A percentile compares a stretch with the other conserved stretches of the same genome.
Conservation (phyloP, 2,113 vertebrate genomes). For the Grammomys dolichurus region DNA sequence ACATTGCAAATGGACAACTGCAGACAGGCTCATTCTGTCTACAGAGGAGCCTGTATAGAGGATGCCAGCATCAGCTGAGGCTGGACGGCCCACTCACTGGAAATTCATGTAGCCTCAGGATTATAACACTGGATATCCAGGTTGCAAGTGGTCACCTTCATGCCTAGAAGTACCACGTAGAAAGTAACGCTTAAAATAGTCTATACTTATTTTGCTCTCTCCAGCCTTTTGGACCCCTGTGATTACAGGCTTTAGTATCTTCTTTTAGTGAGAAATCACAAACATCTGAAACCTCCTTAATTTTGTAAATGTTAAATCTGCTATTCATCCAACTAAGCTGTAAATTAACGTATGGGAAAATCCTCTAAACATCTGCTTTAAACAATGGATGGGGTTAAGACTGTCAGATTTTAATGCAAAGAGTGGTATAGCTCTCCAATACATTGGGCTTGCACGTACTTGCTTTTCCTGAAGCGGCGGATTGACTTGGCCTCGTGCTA, state of each 20-base stretch:
- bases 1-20: not conserved
- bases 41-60: not conserved
- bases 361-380: slow-evolving; percentile 76
- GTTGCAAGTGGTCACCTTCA: not conserved
- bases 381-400: slow-evolving; percentile 69
- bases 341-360: slow-evolving; percentile 72
- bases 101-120: not conserved
- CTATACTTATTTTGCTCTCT: not conserved
- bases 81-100: not conserved
- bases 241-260: slow-evolving; percentile 36
- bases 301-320: slow-evolving; percentile 71
- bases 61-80: not conserved
- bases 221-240: not conserved
- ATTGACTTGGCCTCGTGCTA: slow-evolving; percentile 70
- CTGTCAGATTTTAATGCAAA: slow-evolving; percentile 73
- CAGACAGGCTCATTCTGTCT: not conserved
- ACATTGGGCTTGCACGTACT: slow-evolving; percentile 61
- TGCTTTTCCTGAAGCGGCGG: slow-evolving; percentile 67
- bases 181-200: not conserved
- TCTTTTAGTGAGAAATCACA: slow-evolving; percentile 62
- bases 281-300: slow-evolving; percentile 65
- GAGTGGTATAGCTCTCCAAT: slow-evolving; percentile 67
- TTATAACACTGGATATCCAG: slow-evolving; percentile 23
- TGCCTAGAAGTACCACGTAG: not conserved
- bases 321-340: slow-evolving; percentile 61